phyloP scores from a whole-genome alignment of 2,888 invertebrate genomes.

The Leptopilina syphax region DNA sequence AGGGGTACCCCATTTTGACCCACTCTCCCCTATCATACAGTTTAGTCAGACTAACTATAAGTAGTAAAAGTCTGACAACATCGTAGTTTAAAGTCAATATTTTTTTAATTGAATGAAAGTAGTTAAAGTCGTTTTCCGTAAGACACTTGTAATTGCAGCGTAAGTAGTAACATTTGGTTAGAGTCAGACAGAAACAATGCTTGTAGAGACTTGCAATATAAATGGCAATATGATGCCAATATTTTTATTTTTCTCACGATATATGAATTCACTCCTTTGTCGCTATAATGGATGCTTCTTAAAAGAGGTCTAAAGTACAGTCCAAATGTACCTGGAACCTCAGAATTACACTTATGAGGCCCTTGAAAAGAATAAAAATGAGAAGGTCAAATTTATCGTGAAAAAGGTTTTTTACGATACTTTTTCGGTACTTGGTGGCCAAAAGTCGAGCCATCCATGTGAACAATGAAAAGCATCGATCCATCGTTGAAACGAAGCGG shows the following conservation, averaged over 20 bases:
- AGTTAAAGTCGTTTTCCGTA: no score
- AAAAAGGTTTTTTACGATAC: slow-evolving; percentile 26
- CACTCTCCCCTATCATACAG: no score
- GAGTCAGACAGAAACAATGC: no score
- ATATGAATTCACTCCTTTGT: no score
- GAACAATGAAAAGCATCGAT: slow-evolving; percentile 71
- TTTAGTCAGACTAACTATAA: no score
- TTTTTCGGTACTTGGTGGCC: slow-evolving; percentile 45
- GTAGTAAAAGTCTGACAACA: no score
- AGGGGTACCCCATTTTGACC: no score
- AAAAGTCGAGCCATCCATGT: slow-evolving; percentile 63
- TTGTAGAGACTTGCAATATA: no score
- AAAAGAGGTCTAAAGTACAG: neutral
- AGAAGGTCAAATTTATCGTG: neutral
- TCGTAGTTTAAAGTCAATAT: no score
- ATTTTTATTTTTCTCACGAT: neutral
- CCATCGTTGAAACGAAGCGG: slow-evolving; percentile 60
- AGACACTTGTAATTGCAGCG: no score
- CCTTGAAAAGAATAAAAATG: neutral
- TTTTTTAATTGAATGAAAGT: no score
- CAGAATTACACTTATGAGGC: neutral
- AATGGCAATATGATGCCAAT: neutral
- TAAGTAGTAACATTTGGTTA: no score
- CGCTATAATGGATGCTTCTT: neutral
- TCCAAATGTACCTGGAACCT: neutral